phyloP scores from a whole-genome alignment of 2,888 invertebrate genomes.

The Synergus japonicus region DNA sequence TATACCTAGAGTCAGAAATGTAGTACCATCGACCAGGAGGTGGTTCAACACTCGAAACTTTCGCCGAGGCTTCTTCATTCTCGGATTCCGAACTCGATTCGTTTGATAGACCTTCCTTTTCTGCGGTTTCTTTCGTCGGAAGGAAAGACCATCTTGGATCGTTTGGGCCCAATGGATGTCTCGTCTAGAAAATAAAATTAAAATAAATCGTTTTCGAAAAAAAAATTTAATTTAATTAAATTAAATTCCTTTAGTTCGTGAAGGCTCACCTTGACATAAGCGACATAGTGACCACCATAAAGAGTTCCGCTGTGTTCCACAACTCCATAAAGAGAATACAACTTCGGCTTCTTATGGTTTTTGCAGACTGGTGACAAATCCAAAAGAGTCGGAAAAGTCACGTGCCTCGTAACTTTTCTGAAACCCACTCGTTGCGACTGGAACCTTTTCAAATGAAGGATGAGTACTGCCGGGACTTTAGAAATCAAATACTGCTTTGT shows the following conservation, averaged over 20 bases:
- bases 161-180: conserved; percentile 81
- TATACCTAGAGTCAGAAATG: conserved; percentile 89
- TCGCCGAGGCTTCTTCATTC: conserved; percentile 74
- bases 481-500: conserved; percentile 92
- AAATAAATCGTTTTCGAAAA: neutral
- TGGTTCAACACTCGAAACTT: conserved; percentile 76
- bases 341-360: conserved; percentile 79
- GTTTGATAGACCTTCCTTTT: conserved; percentile 58
- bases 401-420: conserved; percentile 91
- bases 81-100: conserved; percentile 77
- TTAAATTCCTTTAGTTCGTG: conserved; percentile 39
- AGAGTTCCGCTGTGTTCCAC: conserved; percentile 96
- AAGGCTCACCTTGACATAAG: conserved; percentile 90
- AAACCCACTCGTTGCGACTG: conserved; percentile 84
- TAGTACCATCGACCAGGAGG: conserved; percentile 93
- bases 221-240: too few species aligned
- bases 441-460: conserved; percentile 96
- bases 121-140: conserved; percentile 78
- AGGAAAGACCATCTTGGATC: conserved; percentile 87
- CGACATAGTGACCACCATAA: conserved; percentile 94
- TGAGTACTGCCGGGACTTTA: conserved; percentile 94
- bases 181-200: conserved; percentile 62
- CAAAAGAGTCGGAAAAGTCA: conserved; percentile 90
- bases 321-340: conserved; percentile 95
- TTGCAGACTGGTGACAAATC: conserved; percentile 96